A percentile compares a stretch with the other conserved stretches of the same genome.
phyloP scores from a whole-genome alignment of 92 coral and sea anemone species.

The Galaxea fascicularis region DNA sequence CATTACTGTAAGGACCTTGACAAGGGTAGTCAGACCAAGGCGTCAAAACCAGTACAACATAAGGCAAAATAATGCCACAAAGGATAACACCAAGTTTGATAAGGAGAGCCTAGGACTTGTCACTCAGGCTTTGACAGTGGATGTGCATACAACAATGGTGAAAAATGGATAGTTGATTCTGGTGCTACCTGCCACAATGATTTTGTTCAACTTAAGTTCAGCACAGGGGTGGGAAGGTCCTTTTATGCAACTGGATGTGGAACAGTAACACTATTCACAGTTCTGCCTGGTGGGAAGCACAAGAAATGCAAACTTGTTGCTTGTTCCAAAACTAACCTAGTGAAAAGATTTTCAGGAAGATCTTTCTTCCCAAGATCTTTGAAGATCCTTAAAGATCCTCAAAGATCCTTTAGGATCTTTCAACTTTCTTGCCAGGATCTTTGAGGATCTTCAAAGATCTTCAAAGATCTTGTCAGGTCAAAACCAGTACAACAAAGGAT shows the following conservation, averaged over 20 bases:
- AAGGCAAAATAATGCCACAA: neutral
- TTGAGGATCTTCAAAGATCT: too few relatives aligned
- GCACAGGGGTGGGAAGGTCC: constrained; percentile 63
- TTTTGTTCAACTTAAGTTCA: constrained; percentile 20
- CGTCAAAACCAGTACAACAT: neutral
- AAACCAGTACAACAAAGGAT: too few relatives aligned
- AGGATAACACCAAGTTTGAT: constrained; percentile 13
- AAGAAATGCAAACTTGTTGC: constrained; percentile 53
- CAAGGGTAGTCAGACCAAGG: neutral
- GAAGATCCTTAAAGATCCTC: too few relatives aligned
- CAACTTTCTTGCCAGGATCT: too few relatives aligned
- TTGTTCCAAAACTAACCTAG: constrained; percentile 66
- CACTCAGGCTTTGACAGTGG: constrained; percentile 58
- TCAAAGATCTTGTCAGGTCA: too few relatives aligned
- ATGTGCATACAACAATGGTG: constrained; percentile 52
- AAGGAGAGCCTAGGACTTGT: constrained; percentile 68
- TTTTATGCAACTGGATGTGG: constrained; percentile 54
- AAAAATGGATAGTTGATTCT: constrained; percentile 61
- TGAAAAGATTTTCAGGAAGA: too few relatives aligned
- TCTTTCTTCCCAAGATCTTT: too few relatives aligned
- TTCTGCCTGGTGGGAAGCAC: too few relatives aligned
- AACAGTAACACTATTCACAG: too few relatives aligned
- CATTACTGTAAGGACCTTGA: neutral
- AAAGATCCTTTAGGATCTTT: too few relatives aligned
- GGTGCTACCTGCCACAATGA: constrained; percentile 60